Evolutionary conservation across 2,113 vertebrate species (phyloP).

Genomic region (Ceyx melanurus): DNA sequence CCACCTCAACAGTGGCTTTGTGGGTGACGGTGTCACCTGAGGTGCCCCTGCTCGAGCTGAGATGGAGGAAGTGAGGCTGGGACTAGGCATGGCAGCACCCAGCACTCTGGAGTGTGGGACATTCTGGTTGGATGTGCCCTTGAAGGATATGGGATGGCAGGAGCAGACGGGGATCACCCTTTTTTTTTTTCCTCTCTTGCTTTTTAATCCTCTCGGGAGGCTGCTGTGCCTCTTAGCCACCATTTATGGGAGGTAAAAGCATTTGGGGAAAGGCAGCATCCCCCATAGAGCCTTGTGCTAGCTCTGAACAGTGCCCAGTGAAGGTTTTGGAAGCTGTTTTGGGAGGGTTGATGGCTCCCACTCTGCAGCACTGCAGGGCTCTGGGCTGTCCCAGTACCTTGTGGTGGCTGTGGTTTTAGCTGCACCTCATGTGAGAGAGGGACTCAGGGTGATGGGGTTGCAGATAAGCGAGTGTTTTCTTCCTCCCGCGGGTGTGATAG

Average conservation of each 20-base stretch:
- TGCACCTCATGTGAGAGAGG: neutral
- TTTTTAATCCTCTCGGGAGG: neutral
- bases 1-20: neutral
- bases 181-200: neutral
- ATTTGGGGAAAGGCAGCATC: rapidly evolving
- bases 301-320: neutral
- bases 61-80: neutral
- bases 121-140: neutral
- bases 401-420: neutral
- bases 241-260: neutral
- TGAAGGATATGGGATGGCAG: neutral
- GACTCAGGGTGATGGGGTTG: neutral
- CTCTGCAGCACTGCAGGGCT: rapidly evolving
- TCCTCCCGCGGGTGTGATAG: neutral
- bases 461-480: conserved; percentile 44
- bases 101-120: rapidly evolving
- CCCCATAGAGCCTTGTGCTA: neutral
- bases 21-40: neutral
- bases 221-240: neutral
- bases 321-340: neutral
- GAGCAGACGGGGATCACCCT: neutral
- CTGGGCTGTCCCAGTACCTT: neutral
- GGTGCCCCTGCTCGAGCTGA: neutral
- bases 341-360: neutral
- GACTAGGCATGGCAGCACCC: rapidly evolving